Evolutionary conservation across 2,113 vertebrate species (phyloP).

Genomic region (Chascanopsetta lugubris): DNA sequence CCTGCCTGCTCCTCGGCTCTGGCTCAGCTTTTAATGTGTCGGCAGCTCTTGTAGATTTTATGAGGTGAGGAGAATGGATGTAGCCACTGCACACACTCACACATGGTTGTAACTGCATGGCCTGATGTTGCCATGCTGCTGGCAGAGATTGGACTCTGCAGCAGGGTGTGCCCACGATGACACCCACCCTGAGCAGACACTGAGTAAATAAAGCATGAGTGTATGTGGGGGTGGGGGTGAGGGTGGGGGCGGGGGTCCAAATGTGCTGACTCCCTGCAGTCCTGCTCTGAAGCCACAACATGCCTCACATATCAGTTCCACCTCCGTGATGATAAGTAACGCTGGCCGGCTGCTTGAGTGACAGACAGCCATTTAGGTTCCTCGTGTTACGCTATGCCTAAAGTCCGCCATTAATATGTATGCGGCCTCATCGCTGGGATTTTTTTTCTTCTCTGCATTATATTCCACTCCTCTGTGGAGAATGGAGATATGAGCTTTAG

Average conservation of each 20-base stretch:
- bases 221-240: background rate
- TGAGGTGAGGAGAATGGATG: conserved; percentile 60
- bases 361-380: conserved; percentile 13
- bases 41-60: conserved; percentile 67
- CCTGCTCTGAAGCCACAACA: conserved; percentile 18
- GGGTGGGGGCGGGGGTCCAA: conserved; percentile 13
- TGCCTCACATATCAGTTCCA: conserved; percentile 8
- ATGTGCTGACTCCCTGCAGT: conserved; percentile 44
- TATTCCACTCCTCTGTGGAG: conserved; percentile 33
- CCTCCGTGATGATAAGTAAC: conserved; percentile 9
- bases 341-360: conserved; percentile 3
- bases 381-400: conserved; percentile 23
- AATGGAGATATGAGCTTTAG: conserved; percentile 44
- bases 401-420: conserved; percentile 58
- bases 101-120: conserved; percentile 32
- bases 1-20: conserved; percentile 42
- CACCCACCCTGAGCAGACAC: conserved; percentile 10
- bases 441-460: conserved; percentile 33
- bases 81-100: conserved; percentile 32
- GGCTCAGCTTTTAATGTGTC: conserved; percentile 59
- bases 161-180: conserved; percentile 28
- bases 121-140: conserved; percentile 15
- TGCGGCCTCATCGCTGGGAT: conserved; percentile 28
- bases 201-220: conserved; percentile 60
- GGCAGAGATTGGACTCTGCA: conserved; percentile 21